Evolutionary conservation across 2,888 invertebrate species (phyloP).

Genomic region (Teleogryllus oceanicus): DNA sequence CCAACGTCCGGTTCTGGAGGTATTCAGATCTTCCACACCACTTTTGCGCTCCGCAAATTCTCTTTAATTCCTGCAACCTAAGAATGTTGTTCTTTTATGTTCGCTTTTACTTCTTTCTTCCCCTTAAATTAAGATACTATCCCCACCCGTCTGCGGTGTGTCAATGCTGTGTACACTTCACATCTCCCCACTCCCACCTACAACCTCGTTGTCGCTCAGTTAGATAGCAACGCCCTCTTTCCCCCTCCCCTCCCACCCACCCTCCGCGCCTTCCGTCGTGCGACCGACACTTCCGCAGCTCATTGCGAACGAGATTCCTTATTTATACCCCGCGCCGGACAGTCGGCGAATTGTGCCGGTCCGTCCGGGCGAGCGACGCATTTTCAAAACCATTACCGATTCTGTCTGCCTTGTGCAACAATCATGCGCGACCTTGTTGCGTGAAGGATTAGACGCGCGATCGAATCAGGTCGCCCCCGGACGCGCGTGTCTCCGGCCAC

Average conservation of each 20-base stretch:
- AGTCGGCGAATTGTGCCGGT: slow-evolving; percentile 6
- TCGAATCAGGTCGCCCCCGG: background rate
- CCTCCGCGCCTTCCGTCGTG: background rate
- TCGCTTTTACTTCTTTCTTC: too few species aligned
- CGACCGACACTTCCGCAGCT: slow-evolving; percentile 19
- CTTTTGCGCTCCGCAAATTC: too few species aligned
- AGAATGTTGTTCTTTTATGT: too few species aligned
- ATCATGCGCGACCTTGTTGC: background rate
- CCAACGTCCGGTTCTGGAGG: too few species aligned
- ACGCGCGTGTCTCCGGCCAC: background rate
- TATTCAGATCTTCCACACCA: too few species aligned
- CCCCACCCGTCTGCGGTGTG: too few species aligned
- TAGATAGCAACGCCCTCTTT: background rate
- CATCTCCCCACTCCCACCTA: too few species aligned
- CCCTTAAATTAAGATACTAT: too few species aligned
- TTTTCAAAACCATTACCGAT: slow-evolving; percentile 1
- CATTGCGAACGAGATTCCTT: background rate
- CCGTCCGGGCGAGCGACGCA: background rate
- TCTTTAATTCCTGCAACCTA: too few species aligned
- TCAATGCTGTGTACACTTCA: too few species aligned
- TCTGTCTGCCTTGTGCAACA: background rate
- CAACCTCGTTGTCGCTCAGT: too few species aligned
- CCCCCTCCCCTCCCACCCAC: background rate
- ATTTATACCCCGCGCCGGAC: slow-evolving; percentile 11
- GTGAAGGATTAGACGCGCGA: slow-evolving; percentile 1